Conservation (phyloP, 2,888 invertebrate species). For the Caenorhabditis becei region DNA sequence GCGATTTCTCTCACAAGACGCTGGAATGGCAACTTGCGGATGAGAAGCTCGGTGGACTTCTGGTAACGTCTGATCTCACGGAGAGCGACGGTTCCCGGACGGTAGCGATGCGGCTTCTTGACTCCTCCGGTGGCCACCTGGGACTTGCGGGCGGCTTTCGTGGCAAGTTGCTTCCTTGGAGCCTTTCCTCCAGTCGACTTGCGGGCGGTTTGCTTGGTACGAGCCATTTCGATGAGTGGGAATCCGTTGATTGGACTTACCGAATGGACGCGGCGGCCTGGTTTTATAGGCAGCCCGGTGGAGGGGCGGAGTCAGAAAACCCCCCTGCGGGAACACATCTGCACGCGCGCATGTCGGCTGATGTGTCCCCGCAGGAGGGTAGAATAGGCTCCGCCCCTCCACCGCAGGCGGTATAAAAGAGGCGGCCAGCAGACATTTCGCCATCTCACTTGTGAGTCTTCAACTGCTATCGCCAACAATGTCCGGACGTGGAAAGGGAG, state of each 20-base stretch:
- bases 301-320: no score
- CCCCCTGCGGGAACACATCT: no score
- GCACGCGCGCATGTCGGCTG: no score
- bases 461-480: no score
- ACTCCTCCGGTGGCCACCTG: slow-evolving; percentile 85
- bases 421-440: no score
- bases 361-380: no score
- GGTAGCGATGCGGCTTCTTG: slow-evolving; percentile 96
- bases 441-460: no score
- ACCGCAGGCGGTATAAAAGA: no score
- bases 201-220: slow-evolving; percentile 69
- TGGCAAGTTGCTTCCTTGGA: slow-evolving; percentile 70
- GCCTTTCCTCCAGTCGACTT: slow-evolving; percentile 68
- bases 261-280: no score
- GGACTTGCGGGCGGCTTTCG: slow-evolving; percentile 90
- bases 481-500: slow-evolving; percentile 90
- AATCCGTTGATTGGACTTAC: neutral
- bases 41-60: slow-evolving; percentile 89
- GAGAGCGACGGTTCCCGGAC: slow-evolving; percentile 95
- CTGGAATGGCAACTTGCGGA: slow-evolving; percentile 64
- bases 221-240: no score
- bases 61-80: slow-evolving; percentile 97
- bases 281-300: no score
- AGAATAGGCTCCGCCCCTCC: no score
- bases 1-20: slow-evolving; percentile 62